Base-by-base conservation (phyloP, 2,797 vertebrate species). In the Rhinatrema bivittatum region DNA sequence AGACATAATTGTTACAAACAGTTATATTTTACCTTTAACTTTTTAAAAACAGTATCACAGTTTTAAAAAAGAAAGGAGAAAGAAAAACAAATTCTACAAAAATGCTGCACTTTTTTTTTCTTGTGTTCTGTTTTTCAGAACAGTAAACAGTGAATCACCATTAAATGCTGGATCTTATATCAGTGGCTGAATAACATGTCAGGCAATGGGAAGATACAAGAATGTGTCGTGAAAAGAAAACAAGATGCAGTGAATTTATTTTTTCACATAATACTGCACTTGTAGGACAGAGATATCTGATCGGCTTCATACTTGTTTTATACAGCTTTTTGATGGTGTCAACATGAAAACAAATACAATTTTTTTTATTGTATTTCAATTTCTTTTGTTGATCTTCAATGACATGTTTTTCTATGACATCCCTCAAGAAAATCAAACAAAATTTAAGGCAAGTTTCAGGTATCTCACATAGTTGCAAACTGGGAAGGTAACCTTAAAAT, bases 1-100 rank as follows among this genome's bases (percentile, higher is more conserved):
- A 70, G 68, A 48, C 48, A 65, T 86, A 86, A 87, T 85, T 84
- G 74, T 87, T 82, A 86, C 74, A 84, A 84, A 86, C 66, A 66
- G 62, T 76, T 82, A 79, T 76, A 81, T 84, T 84, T 81, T 80
- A 75, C 70, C 70, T 79, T 80, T 82, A 81, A 74, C 78, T 82
- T 79, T 65, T 71, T 33, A 26, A 55, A 22, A 21, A 71, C 77
- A 69, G 49, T 50, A 74, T 65, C 63, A 70, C 70, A 74, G 68
- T 21, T 50, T 42, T 10, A 48, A 49, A 36, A 34, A n/a, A n/a
- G n/a, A n/a, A n/a, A n/a, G n/a, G n/a, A n/a, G n/a, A n/a, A n/a
- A n/a, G n/a, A n/a, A n/a, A n/a, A n/a, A n/a, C n/a, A n/a, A 33
- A 7, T n/a, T 28, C 6, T 17, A 13, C 16, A n/a, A n/a, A n/a